Evolutionary conservation across 1,140 invertebrate species (phyloP).

Genomic region (Littorina saxatilis): DNA sequence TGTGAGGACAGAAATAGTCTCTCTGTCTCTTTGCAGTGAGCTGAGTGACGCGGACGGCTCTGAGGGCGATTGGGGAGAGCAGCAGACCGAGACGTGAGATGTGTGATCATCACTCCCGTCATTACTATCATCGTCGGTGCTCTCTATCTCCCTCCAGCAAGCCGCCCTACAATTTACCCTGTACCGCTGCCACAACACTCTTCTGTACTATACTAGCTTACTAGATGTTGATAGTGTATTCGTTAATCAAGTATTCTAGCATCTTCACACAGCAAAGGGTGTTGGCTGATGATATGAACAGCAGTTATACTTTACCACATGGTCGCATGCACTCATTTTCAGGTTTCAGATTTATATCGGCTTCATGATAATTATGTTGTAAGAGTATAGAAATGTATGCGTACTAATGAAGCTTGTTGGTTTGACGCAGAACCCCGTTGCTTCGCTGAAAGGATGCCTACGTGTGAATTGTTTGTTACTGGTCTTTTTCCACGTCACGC

Average conservation of each 20-base stretch:
- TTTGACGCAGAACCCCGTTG: not conserved
- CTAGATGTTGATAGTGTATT: constrained; percentile 20
- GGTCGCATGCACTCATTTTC: not conserved
- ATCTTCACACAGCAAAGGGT: not conserved
- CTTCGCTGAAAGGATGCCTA: not conserved
- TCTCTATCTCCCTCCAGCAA: not conserved
- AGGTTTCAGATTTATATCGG: not conserved
- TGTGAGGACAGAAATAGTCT: too few species aligned
- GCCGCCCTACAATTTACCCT: not conserved
- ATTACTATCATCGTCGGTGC: not conserved
- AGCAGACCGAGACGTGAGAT: constrained; percentile 17
- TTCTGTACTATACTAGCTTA: not conserved
- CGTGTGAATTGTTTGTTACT: too few species aligned
- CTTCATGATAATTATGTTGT: constrained; percentile 21
- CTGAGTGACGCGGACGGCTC: constrained; percentile 24
- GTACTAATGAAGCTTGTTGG: not conserved
- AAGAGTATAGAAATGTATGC: not conserved
- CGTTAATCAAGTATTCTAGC: constrained; percentile 5
- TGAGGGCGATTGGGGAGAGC: constrained; percentile 20
- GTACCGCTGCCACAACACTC: not conserved
- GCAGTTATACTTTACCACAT: not conserved
- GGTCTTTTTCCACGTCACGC: too few species aligned
- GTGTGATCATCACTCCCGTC: not conserved
- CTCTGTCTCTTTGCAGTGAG: not conserved
- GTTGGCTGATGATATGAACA: not conserved